These are phyloP conservation scores for Drosophila setifemur DNA, from an alignment of 1,140 invertebrate genomes.

Conservation along the genomic window DNA sequence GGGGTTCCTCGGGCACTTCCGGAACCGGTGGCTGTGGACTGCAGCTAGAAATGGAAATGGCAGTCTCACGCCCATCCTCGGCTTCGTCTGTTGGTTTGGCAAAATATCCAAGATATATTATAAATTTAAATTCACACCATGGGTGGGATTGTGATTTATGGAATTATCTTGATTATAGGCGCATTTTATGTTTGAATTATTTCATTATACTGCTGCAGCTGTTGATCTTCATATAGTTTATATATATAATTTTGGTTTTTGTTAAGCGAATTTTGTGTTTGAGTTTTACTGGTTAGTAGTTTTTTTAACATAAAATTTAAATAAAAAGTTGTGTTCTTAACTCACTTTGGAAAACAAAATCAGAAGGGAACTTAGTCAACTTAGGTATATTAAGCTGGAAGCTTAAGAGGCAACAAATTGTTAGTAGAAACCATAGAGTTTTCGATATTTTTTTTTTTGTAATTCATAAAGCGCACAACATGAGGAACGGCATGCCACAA, in stretches of 20 bases:
- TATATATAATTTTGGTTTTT: constrained; percentile 20
- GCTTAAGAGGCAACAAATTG: constrained; percentile 72
- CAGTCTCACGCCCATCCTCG: constrained; percentile 78
- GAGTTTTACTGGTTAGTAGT: constrained; percentile 71
- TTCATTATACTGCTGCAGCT: constrained; percentile 54
- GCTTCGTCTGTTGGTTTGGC: constrained; percentile 69
- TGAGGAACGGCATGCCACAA: constrained; percentile 60
- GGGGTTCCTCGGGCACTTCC: constrained; percentile 85
- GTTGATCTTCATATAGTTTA: constrained; percentile 32
- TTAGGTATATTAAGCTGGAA: constrained; percentile 64
- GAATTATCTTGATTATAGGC: constrained; percentile 38
- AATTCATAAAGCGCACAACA: constrained; percentile 61
- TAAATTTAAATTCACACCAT: constrained; percentile 8
- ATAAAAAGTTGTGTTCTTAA: constrained; percentile 23
- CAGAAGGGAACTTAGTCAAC: constrained; percentile 33
- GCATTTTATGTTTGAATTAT: constrained; percentile 57
- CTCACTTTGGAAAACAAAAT: constrained; percentile 33
- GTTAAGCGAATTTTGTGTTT: constrained; percentile 71
- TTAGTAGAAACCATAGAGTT: constrained; percentile 58
- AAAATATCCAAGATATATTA: constrained; percentile 49
- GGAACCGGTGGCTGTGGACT: constrained; percentile 81
- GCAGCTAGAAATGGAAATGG: constrained; percentile 81
- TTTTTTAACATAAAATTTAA: constrained; percentile 60
- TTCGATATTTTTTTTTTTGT: constrained; percentile 4
- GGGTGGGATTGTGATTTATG: constrained; percentile 1